Evolutionary conservation across 2,888 invertebrate genomes (phyloP), one percentile per base, ranked within the genome.

Genomic region (Trichopoda pennipes): DNA sequence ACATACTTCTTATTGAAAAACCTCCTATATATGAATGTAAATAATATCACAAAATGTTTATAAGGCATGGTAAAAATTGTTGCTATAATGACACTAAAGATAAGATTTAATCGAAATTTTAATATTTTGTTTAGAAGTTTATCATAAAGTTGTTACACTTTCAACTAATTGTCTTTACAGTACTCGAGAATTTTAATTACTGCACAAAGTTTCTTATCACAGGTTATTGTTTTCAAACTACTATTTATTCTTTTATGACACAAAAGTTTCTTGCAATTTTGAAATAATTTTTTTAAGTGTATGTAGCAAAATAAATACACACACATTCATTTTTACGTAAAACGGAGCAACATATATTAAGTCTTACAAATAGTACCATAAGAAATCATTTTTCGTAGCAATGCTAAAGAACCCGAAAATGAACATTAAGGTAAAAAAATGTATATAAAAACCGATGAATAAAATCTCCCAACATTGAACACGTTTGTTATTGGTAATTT

Each of bases 401-500:
- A 42, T 38, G 21, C 49, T 42, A 49, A 61, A 70, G 55, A 47
- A 44, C n/a, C 16, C 21, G 3, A 61, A 72, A 61, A 42, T 44
- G 44, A 44, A 70, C n/a, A n/a, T 32, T 63, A 55, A 28, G 28
- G 17, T n/a, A 56, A 53, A 53, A 32, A 21, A 19, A 51, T 38
- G 56, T 14, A 64, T 10, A 4, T 14, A 49, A 28, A 35, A n/a
- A 28, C 64, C 47, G 17, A 28, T 73, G 69, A 32, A 73, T 56
- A 61, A 74, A 78, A 81, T 64, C 61, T 58, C 14, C 63, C 74
- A 60, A 63, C 72, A 72, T 66, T 68, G 72, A 63, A 44, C 63
- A 76, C 66, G 78, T 84, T 81, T 83, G 83, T 83, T 84, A 84
- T n/a, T 83, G 84, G 76, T 85, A 85, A 85, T 85, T 85, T 84